Conservation (phyloP, 2,888 invertebrate genomes). For the Drosophila rellima region DNA sequence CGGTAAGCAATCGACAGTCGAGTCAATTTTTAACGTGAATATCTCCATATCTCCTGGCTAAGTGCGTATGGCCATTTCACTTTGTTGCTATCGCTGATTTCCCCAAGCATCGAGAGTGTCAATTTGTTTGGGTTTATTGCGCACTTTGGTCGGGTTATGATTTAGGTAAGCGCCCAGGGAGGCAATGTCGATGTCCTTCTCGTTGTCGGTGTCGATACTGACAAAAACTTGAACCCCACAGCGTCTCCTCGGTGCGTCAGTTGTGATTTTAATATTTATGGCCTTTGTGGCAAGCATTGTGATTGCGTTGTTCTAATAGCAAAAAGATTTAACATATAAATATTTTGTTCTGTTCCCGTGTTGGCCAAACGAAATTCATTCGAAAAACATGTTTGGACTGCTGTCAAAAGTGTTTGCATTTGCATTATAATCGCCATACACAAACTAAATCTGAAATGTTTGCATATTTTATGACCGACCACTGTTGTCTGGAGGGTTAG, state of each 20-base stretch:
- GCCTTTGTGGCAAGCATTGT: slow-evolving; percentile 51
- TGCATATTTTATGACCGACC: slow-evolving; percentile 67
- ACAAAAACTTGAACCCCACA: slow-evolving; percentile 39
- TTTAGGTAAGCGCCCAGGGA: slow-evolving; percentile 72
- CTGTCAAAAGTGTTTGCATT: slow-evolving; percentile 75
- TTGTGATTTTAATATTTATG: slow-evolving; percentile 78
- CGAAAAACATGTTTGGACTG: slow-evolving; percentile 54
- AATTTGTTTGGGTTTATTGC: slow-evolving; percentile 67
- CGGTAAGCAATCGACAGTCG: neutral
- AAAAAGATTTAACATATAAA: slow-evolving; percentile 76
- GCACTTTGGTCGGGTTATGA: slow-evolving; percentile 61
- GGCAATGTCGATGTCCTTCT: slow-evolving; percentile 25
- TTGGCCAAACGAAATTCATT: slow-evolving; percentile 29
- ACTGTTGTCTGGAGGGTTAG: slow-evolving; percentile 33
- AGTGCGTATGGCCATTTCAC: slow-evolving; percentile 50
- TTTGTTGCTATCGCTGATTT: slow-evolving; percentile 65
- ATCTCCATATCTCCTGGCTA: neutral
- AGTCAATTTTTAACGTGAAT: neutral
- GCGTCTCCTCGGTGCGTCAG: slow-evolving; percentile 42
- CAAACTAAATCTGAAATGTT: slow-evolving; percentile 72
- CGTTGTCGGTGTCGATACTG: slow-evolving; percentile 33
- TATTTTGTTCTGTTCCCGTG: slow-evolving; percentile 49
- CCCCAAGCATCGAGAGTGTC: slow-evolving; percentile 75
- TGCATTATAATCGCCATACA: slow-evolving; percentile 75
- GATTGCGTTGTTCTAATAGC: slow-evolving; percentile 54